Percentiles rank a stretch among this genome's conserved stretches.
These are phyloP conservation scores for Pseudococcus viburni DNA, from an alignment of 2,888 invertebrate genomes.

Conservation along the genomic window DNA sequence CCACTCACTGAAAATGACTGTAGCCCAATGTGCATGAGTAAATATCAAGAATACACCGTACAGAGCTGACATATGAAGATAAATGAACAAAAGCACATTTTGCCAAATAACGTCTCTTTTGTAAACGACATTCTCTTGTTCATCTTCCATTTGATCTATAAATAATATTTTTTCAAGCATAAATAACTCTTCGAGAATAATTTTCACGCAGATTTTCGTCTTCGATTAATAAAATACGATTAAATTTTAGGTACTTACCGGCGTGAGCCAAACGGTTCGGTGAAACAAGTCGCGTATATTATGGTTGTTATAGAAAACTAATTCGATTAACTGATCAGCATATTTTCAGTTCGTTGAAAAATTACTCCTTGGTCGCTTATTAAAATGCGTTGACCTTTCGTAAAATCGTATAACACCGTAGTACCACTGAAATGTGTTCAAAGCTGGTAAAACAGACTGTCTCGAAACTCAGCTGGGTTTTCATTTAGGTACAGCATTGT, in stretches of 20 bases:
- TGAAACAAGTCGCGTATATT: background rate
- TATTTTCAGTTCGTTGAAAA: slow-evolving; percentile 29
- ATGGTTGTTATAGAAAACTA: background rate
- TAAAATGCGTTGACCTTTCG: slow-evolving; percentile 56
- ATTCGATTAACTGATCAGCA: slow-evolving; percentile 1
- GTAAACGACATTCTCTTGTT: background rate
- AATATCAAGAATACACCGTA: slow-evolving; percentile 78
- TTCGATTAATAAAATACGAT: background rate
- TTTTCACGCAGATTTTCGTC: background rate
- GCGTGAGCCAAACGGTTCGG: background rate
- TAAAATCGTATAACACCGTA: slow-evolving; percentile 34
- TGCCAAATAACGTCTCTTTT: slow-evolving; percentile 78
- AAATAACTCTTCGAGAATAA: background rate
- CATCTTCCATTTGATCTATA: slow-evolving; percentile 58
- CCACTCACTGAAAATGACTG: slow-evolving; percentile 78
- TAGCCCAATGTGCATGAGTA: slow-evolving; percentile 77
- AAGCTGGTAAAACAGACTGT: slow-evolving; percentile 34
- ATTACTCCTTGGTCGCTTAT: slow-evolving; percentile 20
- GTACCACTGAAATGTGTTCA: slow-evolving; percentile 18
- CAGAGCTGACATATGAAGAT: slow-evolving; percentile 79
- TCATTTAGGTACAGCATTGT: background rate
- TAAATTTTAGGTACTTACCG: slow-evolving; percentile 27
- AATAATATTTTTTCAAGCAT: background rate
- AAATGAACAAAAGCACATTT: slow-evolving; percentile 81
- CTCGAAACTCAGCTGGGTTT: background rate